Evolutionary conservation across 2,797 vertebrate genomes (phyloP).

Genomic region (Kryptolebias ocellatus): DNA sequence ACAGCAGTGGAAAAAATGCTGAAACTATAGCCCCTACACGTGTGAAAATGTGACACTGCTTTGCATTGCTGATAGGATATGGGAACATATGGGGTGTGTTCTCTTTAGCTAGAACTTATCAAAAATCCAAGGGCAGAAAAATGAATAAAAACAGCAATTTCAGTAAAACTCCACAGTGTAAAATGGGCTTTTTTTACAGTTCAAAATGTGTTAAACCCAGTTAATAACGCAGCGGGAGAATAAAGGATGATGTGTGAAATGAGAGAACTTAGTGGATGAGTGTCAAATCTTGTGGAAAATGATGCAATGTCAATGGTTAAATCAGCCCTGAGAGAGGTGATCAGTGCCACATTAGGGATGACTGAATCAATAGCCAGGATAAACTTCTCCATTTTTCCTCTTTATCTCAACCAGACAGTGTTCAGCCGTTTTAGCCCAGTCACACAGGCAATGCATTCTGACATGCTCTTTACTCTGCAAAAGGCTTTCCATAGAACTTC

Average conservation of each 20-base stretch:
- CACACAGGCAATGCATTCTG: slow-evolving; percentile 4
- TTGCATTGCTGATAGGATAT: too few relatives aligned
- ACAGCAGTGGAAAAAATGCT: too few relatives aligned
- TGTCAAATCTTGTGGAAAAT: slow-evolving; percentile 15
- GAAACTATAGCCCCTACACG: too few relatives aligned
- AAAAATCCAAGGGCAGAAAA: not conserved
- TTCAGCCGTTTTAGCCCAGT: slow-evolving; percentile 25
- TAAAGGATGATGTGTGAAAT: not conserved
- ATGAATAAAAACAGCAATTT: not conserved
- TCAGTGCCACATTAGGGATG: slow-evolving; percentile 12
- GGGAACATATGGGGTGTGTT: too few relatives aligned
- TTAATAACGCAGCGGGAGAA: not conserved
- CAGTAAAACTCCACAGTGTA: not conserved
- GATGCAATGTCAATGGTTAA: slow-evolving; percentile 35
- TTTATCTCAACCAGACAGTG: not conserved
- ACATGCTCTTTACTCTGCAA: slow-evolving; percentile 7
- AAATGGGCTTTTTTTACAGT: too few relatives aligned
- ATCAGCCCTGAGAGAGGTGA: slow-evolving; percentile 29
- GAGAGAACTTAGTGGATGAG: not conserved
- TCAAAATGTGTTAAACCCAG: not conserved
- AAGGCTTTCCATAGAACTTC: not conserved
- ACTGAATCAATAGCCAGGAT: slow-evolving; percentile 13
- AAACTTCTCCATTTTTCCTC: slow-evolving; percentile 5
- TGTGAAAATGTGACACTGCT: too few relatives aligned
- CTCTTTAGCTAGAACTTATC: too few relatives aligned